phyloP scores from a whole-genome alignment of 30 jellyfish, hydroid and myxozoan genomes.

The Hydractinia symbiolongicarpus region DNA sequence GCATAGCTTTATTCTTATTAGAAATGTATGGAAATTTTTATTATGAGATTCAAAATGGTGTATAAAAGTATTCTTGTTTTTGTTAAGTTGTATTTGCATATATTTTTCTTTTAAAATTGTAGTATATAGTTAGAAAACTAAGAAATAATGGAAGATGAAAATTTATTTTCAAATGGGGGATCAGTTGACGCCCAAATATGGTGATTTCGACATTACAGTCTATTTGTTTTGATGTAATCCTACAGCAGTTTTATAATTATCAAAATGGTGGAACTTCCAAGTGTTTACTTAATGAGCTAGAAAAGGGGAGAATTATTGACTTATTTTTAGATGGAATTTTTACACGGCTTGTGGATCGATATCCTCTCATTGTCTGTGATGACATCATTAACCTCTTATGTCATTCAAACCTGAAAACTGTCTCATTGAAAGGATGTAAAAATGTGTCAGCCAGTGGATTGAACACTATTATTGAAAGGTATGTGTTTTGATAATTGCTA shows the following conservation, averaged over 20 bases:
- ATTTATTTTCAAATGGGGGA: no score
- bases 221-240: slow-evolving; percentile 1
- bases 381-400: slow-evolving; percentile 24
- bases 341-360: slow-evolving; percentile 5
- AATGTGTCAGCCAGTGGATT: slow-evolving; percentile 40
- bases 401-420: slow-evolving; percentile 20
- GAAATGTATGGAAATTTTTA: no score
- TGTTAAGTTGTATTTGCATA: no score
- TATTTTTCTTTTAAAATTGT: no score
- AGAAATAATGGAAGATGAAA: no score
- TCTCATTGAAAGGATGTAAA: slow-evolving; percentile 32
- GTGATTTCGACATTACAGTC: neutral
- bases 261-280: neutral
- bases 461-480: slow-evolving; percentile 28
- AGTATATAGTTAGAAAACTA: no score
- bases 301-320: neutral
- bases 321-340: slow-evolving; percentile 16
- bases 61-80: no score
- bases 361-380: slow-evolving; percentile 26
- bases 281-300: neutral
- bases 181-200: neutral
- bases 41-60: no score
- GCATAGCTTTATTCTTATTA: no score
- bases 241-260: slow-evolving; percentile 2
- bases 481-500: neutral